Base-by-base conservation (phyloP, 2,888 invertebrate genomes). In the Gymnosoma rotundatum region DNA sequence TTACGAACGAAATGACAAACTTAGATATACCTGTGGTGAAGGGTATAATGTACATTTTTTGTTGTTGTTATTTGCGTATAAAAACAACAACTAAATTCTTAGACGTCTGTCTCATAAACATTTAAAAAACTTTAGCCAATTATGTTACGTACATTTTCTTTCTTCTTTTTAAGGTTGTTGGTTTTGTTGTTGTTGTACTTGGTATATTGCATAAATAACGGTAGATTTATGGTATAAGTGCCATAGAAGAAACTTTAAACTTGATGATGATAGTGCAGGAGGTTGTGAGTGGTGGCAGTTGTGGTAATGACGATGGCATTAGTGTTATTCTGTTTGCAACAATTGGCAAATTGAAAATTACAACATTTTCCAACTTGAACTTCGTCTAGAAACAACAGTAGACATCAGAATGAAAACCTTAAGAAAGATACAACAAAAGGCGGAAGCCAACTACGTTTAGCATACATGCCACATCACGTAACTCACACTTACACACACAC, bases 261-360 rank as follows among this genome's bases (percentile, higher is more conserved):
- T 60, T 21, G 18, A 14, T 25, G 18, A n/a, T 25, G 20, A 16
- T 74, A 60, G 42, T 38, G 63, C 42, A 42, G 42, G 42, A 42
- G 42, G 42, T 42, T 42, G 42, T 12, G 42, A 42, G 16, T 73
- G 67, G 50, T 52, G 36, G 32, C n/a, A 32, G 56, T 66, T 38
- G 61, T 21, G 52, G 6, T 21, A 73, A 61, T 67, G 76, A 48
- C 45, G 54, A 58, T 50, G 54, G 48, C 32, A 64, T 70, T 74
- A 75, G n/a, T n/a, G n/a, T n/a, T n/a, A 73, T 52, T 76, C 50
- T 63, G 56, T 52, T 52, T 78, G 72, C 72, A 76, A 78, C 83
- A 80, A 80, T 73, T 80, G 83, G 83, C 61, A 84, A 83, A 84
- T 84, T 84, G 80, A 80, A 84, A 75, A 70, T 75, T 64, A 75